Percentiles rank a stretch among this genome's conserved stretches.
Conservation (phyloP, 2,797 vertebrate species). For the Eupleurogrammus muticus region DNA sequence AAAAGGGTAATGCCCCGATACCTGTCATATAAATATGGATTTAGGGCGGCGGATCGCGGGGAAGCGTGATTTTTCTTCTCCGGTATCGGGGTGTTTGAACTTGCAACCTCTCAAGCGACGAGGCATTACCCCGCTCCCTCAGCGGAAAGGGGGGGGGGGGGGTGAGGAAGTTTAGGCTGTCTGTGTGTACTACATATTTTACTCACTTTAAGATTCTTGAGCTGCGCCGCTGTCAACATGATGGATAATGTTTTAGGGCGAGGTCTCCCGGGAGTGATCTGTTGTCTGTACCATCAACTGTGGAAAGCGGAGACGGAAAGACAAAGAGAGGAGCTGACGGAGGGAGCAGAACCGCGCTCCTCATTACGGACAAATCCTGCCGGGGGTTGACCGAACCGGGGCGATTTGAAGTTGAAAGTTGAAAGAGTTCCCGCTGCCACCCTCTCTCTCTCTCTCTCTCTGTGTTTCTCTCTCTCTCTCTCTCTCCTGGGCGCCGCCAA, state of each 20-base stretch:
- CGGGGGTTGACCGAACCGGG: slow-evolving; percentile 71
- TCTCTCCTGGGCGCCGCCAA: too few relatives aligned
- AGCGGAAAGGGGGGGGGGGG: too few relatives aligned
- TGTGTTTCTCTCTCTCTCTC: too few relatives aligned
- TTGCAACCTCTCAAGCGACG: slow-evolving; percentile 3
- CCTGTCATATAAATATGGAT: slow-evolving; percentile 64
- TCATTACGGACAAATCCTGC: slow-evolving; percentile 78
- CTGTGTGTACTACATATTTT: slow-evolving; percentile 72
- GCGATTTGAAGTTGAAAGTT: slow-evolving; percentile 75
- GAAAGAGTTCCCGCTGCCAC: slow-evolving; percentile 62
- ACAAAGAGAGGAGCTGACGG: slow-evolving; percentile 67
- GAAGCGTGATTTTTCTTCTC: slow-evolving; percentile 24
- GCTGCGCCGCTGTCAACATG: slow-evolving; percentile 70
- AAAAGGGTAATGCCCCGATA: slow-evolving; percentile 49
- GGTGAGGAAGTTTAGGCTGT: slow-evolving; percentile 67
- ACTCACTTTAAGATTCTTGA: slow-evolving; percentile 74
- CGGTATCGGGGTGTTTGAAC: slow-evolving; percentile 21
- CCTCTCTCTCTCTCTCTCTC: slow-evolving; percentile 50
- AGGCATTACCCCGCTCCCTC: slow-evolving; percentile 9
- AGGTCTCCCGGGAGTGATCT: slow-evolving; percentile 78
- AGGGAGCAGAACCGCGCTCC: slow-evolving; percentile 67
- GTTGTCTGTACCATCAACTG: slow-evolving; percentile 75
- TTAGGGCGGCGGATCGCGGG: slow-evolving; percentile 51
- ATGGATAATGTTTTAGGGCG: slow-evolving; percentile 78
- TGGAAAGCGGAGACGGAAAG: slow-evolving; percentile 59